Conservation (phyloP, 92 coral and sea anemone species). For the Zoanthus gigantus region DNA sequence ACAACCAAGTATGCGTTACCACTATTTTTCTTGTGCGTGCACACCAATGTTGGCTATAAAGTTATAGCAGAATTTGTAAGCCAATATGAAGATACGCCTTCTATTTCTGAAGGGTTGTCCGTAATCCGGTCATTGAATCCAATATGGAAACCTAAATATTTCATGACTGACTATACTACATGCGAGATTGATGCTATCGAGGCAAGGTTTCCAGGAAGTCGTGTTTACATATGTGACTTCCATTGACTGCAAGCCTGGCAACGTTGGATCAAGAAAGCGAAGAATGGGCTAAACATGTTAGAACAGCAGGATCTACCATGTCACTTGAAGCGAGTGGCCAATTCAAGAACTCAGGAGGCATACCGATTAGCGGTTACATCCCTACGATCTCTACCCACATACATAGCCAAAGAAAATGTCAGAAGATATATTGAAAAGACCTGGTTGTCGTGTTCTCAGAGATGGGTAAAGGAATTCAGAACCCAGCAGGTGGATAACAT, state of each 20-base stretch:
- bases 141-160: slow-evolving; percentile 42
- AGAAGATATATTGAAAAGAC: slow-evolving; percentile 31
- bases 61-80: slow-evolving; percentile 67
- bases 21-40: slow-evolving; percentile 65
- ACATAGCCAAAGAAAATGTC: slow-evolving; percentile 8
- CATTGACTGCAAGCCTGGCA: slow-evolving; percentile 64
- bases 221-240: slow-evolving; percentile 62
- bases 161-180: slow-evolving; percentile 31
- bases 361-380: slow-evolving; percentile 41
- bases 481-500: slow-evolving; percentile 56
- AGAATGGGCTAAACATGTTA: slow-evolving; percentile 53
- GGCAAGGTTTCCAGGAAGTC: slow-evolving; percentile 40
- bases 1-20: slow-evolving; percentile 70
- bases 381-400: slow-evolving; percentile 36
- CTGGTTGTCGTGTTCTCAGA: slow-evolving; percentile 36
- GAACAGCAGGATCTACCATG: slow-evolving; percentile 55
- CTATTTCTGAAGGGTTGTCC: slow-evolving; percentile 30
- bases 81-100: slow-evolving; percentile 33
- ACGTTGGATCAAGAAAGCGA: slow-evolving; percentile 55
- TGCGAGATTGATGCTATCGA: slow-evolving; percentile 39
- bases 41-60: slow-evolving; percentile 68
- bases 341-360: slow-evolving; percentile 9
- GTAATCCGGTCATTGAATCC: slow-evolving; percentile 41
- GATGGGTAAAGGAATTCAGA: slow-evolving; percentile 62
- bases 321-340: slow-evolving; percentile 54